Evolutionary conservation across 2,888 invertebrate genomes (phyloP).

Genomic region (Neoascia interrupta): DNA sequence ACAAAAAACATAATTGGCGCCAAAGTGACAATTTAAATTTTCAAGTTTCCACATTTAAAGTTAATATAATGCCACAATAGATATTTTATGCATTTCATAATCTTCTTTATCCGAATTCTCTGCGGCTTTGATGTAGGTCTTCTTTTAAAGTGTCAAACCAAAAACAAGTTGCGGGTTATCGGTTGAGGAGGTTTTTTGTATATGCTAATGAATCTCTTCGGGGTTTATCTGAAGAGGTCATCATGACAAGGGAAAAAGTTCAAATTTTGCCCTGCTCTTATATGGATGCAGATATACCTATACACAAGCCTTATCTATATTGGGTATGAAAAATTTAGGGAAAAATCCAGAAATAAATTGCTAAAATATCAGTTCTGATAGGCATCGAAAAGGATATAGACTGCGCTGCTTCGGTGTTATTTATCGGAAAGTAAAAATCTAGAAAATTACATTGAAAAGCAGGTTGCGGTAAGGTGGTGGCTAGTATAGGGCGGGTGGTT

Average conservation of each 20-base stretch:
- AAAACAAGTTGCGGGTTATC: slow-evolving; percentile 39
- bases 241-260: slow-evolving; percentile 12
- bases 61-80: slow-evolving; percentile 29
- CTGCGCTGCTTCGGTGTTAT: too few relatives aligned
- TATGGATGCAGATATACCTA: slow-evolving; percentile 10
- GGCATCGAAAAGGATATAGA: too few relatives aligned
- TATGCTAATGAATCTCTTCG: slow-evolving; percentile 47
- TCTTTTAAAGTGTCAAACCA: slow-evolving; percentile 9
- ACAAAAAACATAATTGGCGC: slow-evolving; percentile 48
- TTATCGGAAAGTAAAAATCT: slow-evolving; percentile 51
- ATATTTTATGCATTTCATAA: slow-evolving; percentile 39
- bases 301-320: slow-evolving; percentile 14
- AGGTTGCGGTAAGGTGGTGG: background rate
- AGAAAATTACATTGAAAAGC: slow-evolving; percentile 13
- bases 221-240: slow-evolving; percentile 48
- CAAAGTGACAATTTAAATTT: slow-evolving; percentile 40
- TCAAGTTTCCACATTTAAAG: slow-evolving; percentile 14
- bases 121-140: slow-evolving; percentile 40
- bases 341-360: slow-evolving; percentile 25
- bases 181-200: background rate
- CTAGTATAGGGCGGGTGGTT: background rate
- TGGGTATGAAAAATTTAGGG: too few relatives aligned
- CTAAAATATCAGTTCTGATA: slow-evolving; percentile 16
- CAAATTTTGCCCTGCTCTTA: slow-evolving; percentile 1
- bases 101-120: too few relatives aligned